Evolutionary conservation across 1,140 invertebrate genomes (phyloP).

Genomic region (Drosophila setifemur): DNA sequence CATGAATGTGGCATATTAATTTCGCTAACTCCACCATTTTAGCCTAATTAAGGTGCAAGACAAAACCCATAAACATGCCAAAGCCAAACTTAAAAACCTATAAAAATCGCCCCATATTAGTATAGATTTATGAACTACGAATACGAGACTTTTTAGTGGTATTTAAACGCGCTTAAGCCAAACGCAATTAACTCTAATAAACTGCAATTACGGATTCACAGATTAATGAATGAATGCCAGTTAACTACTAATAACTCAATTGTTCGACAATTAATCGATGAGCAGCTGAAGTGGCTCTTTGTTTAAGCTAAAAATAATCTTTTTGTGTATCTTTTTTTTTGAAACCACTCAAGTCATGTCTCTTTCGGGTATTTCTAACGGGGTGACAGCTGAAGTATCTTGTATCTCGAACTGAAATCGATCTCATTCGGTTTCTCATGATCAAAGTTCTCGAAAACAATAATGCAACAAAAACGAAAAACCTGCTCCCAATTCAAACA

Average conservation of each 20-base stretch:
- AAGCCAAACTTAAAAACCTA: background rate
- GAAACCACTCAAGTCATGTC: slow-evolving; percentile 17
- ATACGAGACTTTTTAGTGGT: background rate
- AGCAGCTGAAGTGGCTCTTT: too few species aligned
- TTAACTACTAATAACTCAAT: background rate
- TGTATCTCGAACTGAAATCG: background rate
- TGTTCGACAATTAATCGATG: too few species aligned
- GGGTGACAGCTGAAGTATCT: background rate
- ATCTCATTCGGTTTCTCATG: background rate
- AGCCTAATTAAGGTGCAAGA: too few species aligned
- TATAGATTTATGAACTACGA: slow-evolving; percentile 11
- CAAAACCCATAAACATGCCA: background rate
- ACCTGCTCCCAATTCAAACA: background rate
- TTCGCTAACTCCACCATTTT: too few species aligned
- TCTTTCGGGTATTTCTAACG: slow-evolving; percentile 21
- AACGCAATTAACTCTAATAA: background rate
- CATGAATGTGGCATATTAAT: too few species aligned
- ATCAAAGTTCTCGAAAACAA: slow-evolving; percentile 1
- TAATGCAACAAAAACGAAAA: background rate
- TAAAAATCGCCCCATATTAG: slow-evolving; percentile 2
- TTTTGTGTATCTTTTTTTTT: too few species aligned
- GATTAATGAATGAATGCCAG: background rate
- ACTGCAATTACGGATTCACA: background rate
- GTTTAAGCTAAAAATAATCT: too few species aligned
- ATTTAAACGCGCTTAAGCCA: background rate